These are phyloP conservation scores for Lepidochrysops patricia DNA, from an alignment of 2,888 invertebrate genomes.

Conservation along the genomic window DNA sequence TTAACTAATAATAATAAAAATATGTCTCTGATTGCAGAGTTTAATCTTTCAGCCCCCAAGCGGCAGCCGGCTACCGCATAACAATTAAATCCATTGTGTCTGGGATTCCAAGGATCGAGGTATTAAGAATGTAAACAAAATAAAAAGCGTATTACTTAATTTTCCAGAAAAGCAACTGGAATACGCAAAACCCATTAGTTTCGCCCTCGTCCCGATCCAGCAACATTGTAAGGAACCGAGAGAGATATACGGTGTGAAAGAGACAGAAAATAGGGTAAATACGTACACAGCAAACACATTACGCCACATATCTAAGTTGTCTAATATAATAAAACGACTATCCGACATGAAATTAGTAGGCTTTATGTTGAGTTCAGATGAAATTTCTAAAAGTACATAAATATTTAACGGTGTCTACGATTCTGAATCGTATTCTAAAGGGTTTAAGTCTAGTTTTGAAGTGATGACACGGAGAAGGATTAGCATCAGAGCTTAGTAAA, in stretches of 20 bases:
- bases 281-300: conserved; percentile 29
- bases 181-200: background rate
- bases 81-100: too few relatives aligned
- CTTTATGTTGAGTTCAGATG: conserved; percentile 25
- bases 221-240: background rate
- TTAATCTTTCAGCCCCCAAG: too few relatives aligned
- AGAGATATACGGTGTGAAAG: background rate
- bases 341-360: conserved; percentile 27
- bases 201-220: too few relatives aligned
- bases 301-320: conserved; percentile 21
- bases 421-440: background rate
- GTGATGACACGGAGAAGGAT: conserved; percentile 13
- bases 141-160: background rate
- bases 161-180: background rate
- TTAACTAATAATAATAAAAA: too few relatives aligned
- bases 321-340: conserved; percentile 31
- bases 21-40: too few relatives aligned
- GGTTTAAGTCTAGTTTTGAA: background rate
- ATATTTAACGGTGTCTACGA: conserved; percentile 1
- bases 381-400: conserved; percentile 15
- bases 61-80: too few relatives aligned
- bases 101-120: too few relatives aligned
- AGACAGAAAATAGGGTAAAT: conserved; percentile 13
- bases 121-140: background rate
- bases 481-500: conserved; percentile 23